Base-by-base conservation (phyloP, 2,797 vertebrate genomes). In the Nothura maculosa region DNA sequence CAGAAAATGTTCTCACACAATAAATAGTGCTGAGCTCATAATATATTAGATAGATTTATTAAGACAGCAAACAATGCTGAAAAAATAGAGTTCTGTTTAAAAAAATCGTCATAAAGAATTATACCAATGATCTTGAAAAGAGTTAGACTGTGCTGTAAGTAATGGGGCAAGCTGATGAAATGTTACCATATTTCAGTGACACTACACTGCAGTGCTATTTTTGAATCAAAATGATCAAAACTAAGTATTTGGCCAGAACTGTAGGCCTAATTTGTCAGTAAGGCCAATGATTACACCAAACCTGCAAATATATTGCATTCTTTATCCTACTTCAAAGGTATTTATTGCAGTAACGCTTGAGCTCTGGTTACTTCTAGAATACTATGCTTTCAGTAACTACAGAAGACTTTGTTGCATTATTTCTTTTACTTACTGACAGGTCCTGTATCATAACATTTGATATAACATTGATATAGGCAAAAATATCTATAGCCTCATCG, bases 1-100 rank as follows among this genome's bases (percentile, higher is more conserved):
- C n/a, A 96, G 77, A 96, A 97, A 96, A 96, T 77, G 93, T 95
- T 97, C 91, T 95, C 95, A 97, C 2, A 1, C 61, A 93, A 91
- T 95, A 97, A 95, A 95, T 96, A 97, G n/a, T 63, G 86, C 28
- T 96, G 93, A 95, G 93, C 83, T 94, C 79, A 48, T 62, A 68
- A 90, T 87, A 74, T 91, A 97, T 96, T 91, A 96, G 27, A 75
- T 83, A 93, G 91, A 97, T 94, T 97, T 95, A 97, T 82, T 85
- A 78, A 97, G 91, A 96, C 89, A 95, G 89, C 91, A 86, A 94
- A 94, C 84, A 93, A 70, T 66, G 74, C 60, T 94, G 96, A 96
- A 97, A 96, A 97, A 97, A 91, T 9, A 92, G 90, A 95, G 85
- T 93, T 95, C 48, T 57, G 83, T 68, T 83, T 90, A 75, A 94